phyloP scores from a whole-genome alignment of 1,140 invertebrate genomes.

The Drosophila nasuta region DNA sequence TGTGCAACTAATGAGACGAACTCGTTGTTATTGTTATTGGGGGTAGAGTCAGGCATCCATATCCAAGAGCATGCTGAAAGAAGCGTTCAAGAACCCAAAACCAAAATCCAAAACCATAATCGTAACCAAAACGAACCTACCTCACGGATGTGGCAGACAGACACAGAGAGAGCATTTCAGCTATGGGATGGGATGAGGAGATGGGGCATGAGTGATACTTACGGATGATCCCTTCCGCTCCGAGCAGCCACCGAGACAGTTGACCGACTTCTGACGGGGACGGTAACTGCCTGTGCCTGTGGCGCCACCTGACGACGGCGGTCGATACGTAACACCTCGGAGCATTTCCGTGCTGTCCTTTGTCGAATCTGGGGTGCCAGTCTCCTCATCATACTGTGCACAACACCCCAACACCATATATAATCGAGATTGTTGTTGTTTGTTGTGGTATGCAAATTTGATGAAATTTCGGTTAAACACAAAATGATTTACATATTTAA shows the following conservation, averaged over 20 bases:
- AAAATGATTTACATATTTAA: constrained; percentile 83
- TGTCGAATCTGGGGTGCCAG: constrained; percentile 85
- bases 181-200: not conserved
- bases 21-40: not conserved
- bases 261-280: constrained; percentile 84
- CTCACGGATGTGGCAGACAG: constrained; percentile 3
- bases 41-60: constrained; percentile 17
- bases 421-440: constrained; percentile 20
- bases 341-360: constrained; percentile 84
- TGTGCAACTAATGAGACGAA: constrained; percentile 45
- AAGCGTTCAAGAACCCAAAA: constrained; percentile 31
- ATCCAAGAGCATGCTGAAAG: constrained; percentile 43
- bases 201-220: constrained; percentile 81
- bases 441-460: constrained; percentile 77
- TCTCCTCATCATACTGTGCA: constrained; percentile 85
- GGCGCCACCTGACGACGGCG: constrained; percentile 74
- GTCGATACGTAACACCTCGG: constrained; percentile 85
- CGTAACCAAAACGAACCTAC: constrained; percentile 27
- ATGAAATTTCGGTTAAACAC: constrained; percentile 78
- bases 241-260: constrained; percentile 87
- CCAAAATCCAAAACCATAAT: not conserved
- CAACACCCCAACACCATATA: constrained; percentile 9
- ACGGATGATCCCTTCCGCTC: constrained; percentile 87
- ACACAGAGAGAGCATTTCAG: no score
- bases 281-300: constrained; percentile 45